Percentiles rank a stretch among this genome's conserved stretches.
These are phyloP conservation scores for Phocoena phocoena DNA, from an alignment of 2,113 vertebrate species.

Conservation along the genomic window DNA sequence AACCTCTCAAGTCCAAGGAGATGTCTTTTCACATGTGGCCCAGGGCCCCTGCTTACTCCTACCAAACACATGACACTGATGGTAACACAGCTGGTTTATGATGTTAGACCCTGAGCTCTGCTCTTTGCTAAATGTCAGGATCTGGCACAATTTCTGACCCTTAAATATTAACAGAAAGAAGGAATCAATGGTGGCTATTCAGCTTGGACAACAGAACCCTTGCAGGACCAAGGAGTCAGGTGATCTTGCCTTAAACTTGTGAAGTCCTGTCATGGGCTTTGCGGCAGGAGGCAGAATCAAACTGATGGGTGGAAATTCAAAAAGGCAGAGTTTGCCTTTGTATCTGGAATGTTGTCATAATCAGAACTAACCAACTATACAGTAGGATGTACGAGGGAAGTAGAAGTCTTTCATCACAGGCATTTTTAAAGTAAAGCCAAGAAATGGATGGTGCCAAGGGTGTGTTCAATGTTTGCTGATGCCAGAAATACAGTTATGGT, in stretches of 20 bases:
- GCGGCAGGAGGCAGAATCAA: not conserved
- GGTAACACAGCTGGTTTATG: not conserved
- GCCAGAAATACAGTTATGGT: not conserved
- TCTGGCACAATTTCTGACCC: not conserved
- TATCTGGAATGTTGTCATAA: not conserved
- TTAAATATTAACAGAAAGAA: not conserved
- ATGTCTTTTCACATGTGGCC: not conserved
- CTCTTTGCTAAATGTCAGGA: not conserved
- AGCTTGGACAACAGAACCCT: not conserved
- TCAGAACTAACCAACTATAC: not conserved
- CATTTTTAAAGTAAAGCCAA: not conserved
- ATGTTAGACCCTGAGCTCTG: not conserved
- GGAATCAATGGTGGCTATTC: fast-evolving
- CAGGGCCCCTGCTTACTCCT: not conserved
- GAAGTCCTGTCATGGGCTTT: too few relatives aligned
- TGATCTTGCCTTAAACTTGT: not conserved
- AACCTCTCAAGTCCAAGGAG: fast-evolving
- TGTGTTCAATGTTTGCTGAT: not conserved
- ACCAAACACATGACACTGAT: fast-evolving
- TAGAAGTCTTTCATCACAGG: not conserved
- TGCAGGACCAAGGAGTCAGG: not conserved
- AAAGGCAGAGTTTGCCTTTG: not conserved
- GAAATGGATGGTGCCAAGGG: too few relatives aligned
- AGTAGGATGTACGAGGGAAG: not conserved
- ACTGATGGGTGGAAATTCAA: not conserved